Evolutionary conservation across 92 coral and sea anemone genomes (phyloP), one percentile per base, ranked within the genome.

Genomic region (Heliopora coerulea): DNA sequence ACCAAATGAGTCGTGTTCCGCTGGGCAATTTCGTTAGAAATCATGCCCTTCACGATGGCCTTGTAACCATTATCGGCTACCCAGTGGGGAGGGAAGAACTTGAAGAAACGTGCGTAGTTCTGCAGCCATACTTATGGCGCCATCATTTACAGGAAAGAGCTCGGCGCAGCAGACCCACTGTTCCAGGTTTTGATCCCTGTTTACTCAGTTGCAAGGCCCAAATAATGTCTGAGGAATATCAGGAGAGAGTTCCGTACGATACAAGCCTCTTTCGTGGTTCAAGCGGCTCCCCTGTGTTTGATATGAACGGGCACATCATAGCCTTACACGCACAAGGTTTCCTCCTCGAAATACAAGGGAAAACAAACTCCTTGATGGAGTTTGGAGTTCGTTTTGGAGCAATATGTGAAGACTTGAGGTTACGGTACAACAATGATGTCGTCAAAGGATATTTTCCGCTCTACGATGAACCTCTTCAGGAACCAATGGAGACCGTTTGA

Each of bases 71-170:
- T 13, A 59, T 24, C 28, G 65, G 65, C 23, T 59, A 28, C 40
- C 65, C 65, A 25, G 8, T 25, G 28, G 65, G 65, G 15, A 59
- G 65, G 8, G 65, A 26, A 59, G 15, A 12, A 24, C 33, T 30
- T 30, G 65, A 59, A 30, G 65, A 59, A 59, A 59, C 65, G 39
- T 59, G 65, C 40, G 65, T 59, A 7, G 39, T 59, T 59, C 37
- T 59, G 4, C 4, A 59, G 40, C 29, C 1, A 1, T 30, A 59
- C 19, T 59, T 24, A 26, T 28, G 21, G 31, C 64, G 33, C 19
- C 35, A 58, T 18, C 17, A 59, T 1, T 13, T 30, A 10, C 8
- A 25, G 11, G 31, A 59, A 59, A 35, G 40, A 9, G 17, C 15
- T 59, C 65, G 31, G 28, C n/a, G 25, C 4, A 59, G 28, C 23